Evolutionary conservation across 2,888 invertebrate species (phyloP), one percentile per base, ranked within the genome.

Genomic region (Leucozona laternaria): DNA sequence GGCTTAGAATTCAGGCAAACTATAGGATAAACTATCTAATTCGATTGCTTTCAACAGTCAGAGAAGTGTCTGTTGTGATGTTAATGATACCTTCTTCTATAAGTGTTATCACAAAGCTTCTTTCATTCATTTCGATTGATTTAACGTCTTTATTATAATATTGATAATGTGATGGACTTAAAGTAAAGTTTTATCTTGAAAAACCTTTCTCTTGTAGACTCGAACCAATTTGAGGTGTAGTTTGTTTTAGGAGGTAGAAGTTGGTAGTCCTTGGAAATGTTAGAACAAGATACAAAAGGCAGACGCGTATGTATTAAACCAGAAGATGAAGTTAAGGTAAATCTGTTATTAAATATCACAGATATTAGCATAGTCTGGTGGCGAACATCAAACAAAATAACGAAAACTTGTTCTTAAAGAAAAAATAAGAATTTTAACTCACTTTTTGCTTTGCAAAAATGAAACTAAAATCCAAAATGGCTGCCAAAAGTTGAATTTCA

Each of bases 41-140:
- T 68, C 50, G n/a, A 50, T 68, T 20, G 31, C 20, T 31, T 17
- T n/a, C 13, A 8, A 37, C 17, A 10, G 10, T 34, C n/a, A 8
- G 10, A 15, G 7, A 10, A 48, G 17, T 45, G 17, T 13, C 25
- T 48, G 31, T 17, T 48, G 31, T 17, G 37, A 22, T 8, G 22
- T 25, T 68, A n/a, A 68, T 37, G n/a, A 37, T 53, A 68, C 15
- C n/a, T 13, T 37, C 37, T 48, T 48, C n/a, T n/a, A n/a, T n/a
- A n/a, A 22, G n/a, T 68, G 15, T 53, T 15, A 17, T 6, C n/a
- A 28, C n/a, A 45, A 64, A 22, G 66, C 28, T 50, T 34, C 15
- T 34, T 50, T 68, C 17, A 17, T 45, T 45, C 25, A 64, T 15
- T 40, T 40, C 22, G 37, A 60, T 40, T 60, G 20, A 60, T 40